Percentiles rank a stretch among this genome's conserved stretches.
Conservation (phyloP, 1,140 invertebrate species). For the Zaprionus gabonicus region DNA sequence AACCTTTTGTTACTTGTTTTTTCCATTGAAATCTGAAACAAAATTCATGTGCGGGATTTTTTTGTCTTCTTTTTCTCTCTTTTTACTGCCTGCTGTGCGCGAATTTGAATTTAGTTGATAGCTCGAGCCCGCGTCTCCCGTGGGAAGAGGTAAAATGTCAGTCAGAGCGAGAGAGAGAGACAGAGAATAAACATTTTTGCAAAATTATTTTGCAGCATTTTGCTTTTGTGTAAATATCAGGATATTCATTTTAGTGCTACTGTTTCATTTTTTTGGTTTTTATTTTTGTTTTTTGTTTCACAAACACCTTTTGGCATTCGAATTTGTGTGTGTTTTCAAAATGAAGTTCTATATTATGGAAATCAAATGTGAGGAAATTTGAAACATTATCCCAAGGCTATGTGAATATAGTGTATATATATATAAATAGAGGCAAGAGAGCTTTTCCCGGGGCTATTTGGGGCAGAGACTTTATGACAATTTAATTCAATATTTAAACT, state of each 20-base stretch:
- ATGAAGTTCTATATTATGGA: slow-evolving; percentile 1
- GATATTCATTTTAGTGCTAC: background rate
- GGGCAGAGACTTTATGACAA: background rate
- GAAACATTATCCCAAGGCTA: background rate
- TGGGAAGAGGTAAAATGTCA: background rate
- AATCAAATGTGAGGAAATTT: background rate
- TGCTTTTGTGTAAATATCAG: background rate
- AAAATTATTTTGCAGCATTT: slow-evolving; percentile 4
- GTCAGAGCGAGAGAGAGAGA: background rate
- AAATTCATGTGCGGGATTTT: slow-evolving; percentile 58
- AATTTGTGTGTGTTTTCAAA: slow-evolving; percentile 3
- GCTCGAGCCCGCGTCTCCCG: slow-evolving; percentile 2
- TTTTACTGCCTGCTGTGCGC: slow-evolving; percentile 49
- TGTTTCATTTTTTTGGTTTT: background rate
- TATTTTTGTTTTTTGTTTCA: slow-evolving; percentile 11
- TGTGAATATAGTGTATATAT: background rate
- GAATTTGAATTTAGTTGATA: slow-evolving; percentile 64
- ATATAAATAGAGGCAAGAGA: background rate
- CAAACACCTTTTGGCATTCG: slow-evolving; percentile 5
- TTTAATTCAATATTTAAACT: background rate
- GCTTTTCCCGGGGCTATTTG: background rate
- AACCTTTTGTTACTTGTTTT: background rate
- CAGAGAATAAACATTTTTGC: background rate
- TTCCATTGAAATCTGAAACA: slow-evolving; percentile 40
- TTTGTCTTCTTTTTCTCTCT: background rate